Percentiles rank a stretch among this genome's conserved stretches.
These are phyloP conservation scores for Drosophila merina DNA, from an alignment of 2,888 invertebrate species.

Conservation along the genomic window DNA sequence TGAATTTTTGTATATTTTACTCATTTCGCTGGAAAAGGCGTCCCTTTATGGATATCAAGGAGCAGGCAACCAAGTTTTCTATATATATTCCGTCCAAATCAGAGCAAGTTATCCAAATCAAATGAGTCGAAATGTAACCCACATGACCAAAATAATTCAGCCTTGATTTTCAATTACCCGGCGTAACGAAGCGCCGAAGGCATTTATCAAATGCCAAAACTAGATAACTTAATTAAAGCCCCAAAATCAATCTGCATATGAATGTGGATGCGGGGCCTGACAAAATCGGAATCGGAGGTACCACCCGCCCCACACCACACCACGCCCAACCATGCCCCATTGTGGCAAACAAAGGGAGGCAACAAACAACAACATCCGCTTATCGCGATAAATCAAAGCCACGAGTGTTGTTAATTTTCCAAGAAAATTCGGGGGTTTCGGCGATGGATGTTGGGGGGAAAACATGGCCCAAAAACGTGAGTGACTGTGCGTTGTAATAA, in stretches of 20 bases:
- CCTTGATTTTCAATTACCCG: slow-evolving; percentile 45
- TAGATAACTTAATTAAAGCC: slow-evolving; percentile 67
- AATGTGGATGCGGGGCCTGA: slow-evolving; percentile 20
- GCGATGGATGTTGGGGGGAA: slow-evolving; percentile 18
- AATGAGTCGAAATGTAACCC: slow-evolving; percentile 12
- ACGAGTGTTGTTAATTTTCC: slow-evolving; percentile 79
- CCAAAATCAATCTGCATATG: slow-evolving; percentile 69
- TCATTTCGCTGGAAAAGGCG: too few relatives aligned
- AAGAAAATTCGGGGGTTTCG: slow-evolving; percentile 52
- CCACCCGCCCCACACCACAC: slow-evolving; percentile 9
- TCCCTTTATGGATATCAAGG: too few relatives aligned
- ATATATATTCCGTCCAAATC: neutral
- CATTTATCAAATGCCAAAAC: slow-evolving; percentile 46
- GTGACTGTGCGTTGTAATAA: slow-evolving; percentile 43
- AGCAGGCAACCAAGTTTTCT: too few relatives aligned
- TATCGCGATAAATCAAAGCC: slow-evolving; percentile 78
- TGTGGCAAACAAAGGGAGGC: slow-evolving; percentile 34
- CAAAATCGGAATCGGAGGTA: slow-evolving; percentile 41
- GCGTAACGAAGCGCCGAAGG: slow-evolving; percentile 30
- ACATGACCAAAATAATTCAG: slow-evolving; percentile 35
- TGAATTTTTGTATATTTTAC: too few relatives aligned
- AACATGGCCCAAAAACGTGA: slow-evolving; percentile 48
- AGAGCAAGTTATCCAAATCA: neutral
- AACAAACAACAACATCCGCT: slow-evolving; percentile 63
- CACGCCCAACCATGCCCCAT: slow-evolving; percentile 17